Conservation (phyloP, 2,797 vertebrate species). For the Anniella stebbinsi region DNA sequence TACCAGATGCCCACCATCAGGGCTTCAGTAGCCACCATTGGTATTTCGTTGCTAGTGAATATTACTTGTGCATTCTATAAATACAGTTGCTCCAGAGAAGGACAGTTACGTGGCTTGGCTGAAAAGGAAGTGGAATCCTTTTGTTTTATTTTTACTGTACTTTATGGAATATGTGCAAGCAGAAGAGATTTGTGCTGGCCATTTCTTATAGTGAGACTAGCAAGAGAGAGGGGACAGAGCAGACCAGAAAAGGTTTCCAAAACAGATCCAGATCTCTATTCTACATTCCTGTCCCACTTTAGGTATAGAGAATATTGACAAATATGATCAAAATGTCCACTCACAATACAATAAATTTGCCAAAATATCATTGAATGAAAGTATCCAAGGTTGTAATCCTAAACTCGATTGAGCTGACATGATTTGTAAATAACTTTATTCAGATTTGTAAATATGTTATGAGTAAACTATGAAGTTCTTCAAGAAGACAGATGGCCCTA, state of each 20-base stretch:
- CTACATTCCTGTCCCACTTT: not conserved
- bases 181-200: not conserved
- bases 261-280: not conserved
- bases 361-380: not conserved
- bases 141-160: not conserved
- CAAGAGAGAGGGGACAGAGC: no score
- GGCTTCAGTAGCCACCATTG: not conserved
- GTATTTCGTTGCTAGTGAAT: not conserved
- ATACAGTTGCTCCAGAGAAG: not conserved
- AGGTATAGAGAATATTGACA: not conserved
- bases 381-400: not conserved
- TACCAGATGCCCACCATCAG: not conserved
- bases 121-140: not conserved
- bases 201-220: not conserved
- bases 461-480: not conserved
- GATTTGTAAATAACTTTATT: no score
- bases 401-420: not conserved
- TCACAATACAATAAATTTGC: not conserved
- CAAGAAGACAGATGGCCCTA: not conserved
- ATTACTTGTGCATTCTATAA: not conserved
- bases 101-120: not conserved
- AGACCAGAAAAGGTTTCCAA: not conserved
- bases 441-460: no score
- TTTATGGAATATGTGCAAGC: not conserved
- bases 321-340: not conserved